These are phyloP conservation scores for Cenopis cana DNA, from an alignment of 2,888 invertebrate genomes.

Conservation along the genomic window DNA sequence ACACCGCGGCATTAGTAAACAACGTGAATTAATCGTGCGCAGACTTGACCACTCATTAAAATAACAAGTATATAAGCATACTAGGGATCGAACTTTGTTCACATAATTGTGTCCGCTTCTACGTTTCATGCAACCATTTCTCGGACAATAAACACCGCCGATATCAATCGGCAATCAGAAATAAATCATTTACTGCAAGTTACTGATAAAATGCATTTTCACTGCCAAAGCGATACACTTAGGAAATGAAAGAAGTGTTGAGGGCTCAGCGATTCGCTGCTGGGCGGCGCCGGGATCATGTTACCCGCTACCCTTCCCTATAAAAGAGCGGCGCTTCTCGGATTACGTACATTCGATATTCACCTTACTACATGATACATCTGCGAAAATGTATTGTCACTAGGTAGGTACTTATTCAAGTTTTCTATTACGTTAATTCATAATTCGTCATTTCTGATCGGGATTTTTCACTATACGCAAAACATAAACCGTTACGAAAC, in stretches of 20 bases:
- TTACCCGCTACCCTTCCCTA: constrained; percentile 77
- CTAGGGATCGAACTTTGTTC: constrained; percentile 40
- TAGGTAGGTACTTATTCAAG: not conserved
- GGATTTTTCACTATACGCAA: too few relatives aligned
- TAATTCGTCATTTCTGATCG: too few relatives aligned
- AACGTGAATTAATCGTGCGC: constrained; percentile 60
- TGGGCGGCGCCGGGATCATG: constrained; percentile 71
- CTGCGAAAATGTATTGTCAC: not conserved
- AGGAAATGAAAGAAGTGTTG: constrained; percentile 77
- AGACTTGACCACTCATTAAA: constrained; percentile 49
- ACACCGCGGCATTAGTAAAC: constrained; percentile 61
- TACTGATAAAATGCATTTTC: constrained; percentile 65
- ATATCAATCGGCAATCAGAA: constrained; percentile 28
- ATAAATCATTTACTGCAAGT: constrained; percentile 38
- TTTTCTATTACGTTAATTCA: not conserved
- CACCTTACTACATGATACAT: constrained; percentile 50
- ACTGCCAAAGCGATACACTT: constrained; percentile 66
- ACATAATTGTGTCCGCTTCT: constrained; percentile 7
- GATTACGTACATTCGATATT: constrained; percentile 68
- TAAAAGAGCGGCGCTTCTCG: constrained; percentile 74
- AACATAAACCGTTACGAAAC: not conserved
- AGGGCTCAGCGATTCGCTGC: constrained; percentile 63
- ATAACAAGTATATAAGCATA: constrained; percentile 23
- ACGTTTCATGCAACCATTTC: constrained; percentile 19
- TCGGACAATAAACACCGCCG: constrained; percentile 10